These are phyloP conservation scores for Rhingia campestris DNA, from an alignment of 2,888 invertebrate genomes.

Conservation along the genomic window DNA sequence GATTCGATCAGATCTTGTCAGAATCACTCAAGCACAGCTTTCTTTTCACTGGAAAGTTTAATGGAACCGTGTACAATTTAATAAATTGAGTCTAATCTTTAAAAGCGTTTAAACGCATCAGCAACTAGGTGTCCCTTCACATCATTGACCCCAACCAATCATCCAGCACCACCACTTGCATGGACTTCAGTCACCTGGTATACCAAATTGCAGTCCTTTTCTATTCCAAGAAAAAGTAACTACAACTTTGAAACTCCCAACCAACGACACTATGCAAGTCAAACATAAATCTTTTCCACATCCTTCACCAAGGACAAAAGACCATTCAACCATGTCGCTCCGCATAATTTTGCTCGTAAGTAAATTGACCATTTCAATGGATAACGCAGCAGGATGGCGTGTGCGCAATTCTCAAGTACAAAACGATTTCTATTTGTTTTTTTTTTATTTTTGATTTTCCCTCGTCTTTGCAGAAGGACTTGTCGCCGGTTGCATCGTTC, in stretches of 20 bases:
- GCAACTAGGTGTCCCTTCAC: too few relatives aligned
- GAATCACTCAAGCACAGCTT: too few relatives aligned
- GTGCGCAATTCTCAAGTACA: constrained; percentile 44
- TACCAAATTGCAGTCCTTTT: not conserved
- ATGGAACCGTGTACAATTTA: too few relatives aligned
- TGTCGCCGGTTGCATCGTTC: constrained; percentile 29
- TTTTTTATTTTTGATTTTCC: not conserved
- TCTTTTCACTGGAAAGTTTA: too few relatives aligned
- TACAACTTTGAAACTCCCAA: constrained; percentile 6
- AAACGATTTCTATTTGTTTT: constrained; percentile 15
- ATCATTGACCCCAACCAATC: too few relatives aligned
- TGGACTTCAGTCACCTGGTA: not conserved
- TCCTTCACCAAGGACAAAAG: constrained; percentile 72
- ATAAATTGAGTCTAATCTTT: too few relatives aligned
- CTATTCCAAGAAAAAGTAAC: constrained; percentile 12
- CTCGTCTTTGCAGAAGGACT: constrained; percentile 27
- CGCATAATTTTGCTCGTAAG: constrained; percentile 68
- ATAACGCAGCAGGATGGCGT: constrained; percentile 57
- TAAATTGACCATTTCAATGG: constrained; percentile 72
- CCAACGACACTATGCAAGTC: constrained; percentile 2
- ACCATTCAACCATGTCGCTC: constrained; percentile 72
- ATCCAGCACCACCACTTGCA: not conserved
- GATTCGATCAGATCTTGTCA: too few relatives aligned
- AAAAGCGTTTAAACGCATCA: too few relatives aligned
- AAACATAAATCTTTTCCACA: constrained; percentile 61